These are phyloP conservation scores for Eupsilia transversa DNA, from an alignment of 2,888 invertebrate genomes.

Conservation along the genomic window DNA sequence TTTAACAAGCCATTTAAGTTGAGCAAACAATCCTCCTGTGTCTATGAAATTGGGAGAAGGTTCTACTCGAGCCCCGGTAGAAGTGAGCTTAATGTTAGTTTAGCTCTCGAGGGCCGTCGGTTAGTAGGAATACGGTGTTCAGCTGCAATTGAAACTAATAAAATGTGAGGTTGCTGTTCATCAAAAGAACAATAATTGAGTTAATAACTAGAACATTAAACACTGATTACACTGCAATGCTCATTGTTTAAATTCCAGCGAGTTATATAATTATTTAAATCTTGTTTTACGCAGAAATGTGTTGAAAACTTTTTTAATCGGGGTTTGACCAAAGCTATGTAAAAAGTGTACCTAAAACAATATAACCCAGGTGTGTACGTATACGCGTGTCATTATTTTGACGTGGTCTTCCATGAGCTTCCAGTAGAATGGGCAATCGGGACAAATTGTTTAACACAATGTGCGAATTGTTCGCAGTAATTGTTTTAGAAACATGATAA, in stretches of 20 bases:
- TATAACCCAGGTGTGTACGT: neutral
- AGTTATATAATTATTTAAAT: neutral
- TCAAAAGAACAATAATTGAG: neutral
- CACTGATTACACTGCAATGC: neutral
- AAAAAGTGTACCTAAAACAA: neutral
- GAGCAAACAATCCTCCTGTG: slow-evolving; percentile 14
- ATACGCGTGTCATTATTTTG: neutral
- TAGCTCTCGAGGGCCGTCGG: neutral
- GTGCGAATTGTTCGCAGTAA: neutral
- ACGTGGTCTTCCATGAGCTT: slow-evolving; percentile 9
- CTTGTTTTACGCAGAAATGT: no score
- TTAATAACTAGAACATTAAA: neutral
- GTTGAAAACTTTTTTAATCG: neutral
- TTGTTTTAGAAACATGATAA: neutral
- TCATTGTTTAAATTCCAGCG: neutral
- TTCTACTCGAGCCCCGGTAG: no score
- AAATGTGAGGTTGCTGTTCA: neutral
- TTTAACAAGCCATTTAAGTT: slow-evolving; percentile 22
- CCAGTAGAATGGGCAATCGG: neutral
- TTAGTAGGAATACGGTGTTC: no score
- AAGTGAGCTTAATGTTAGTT: neutral
- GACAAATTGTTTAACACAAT: neutral
- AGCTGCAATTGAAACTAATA: slow-evolving; percentile 4
- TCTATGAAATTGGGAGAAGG: neutral
- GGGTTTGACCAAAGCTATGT: neutral